A percentile compares a stretch with the other conserved stretches of the same genome.
Evolutionary conservation across 2,888 invertebrate genomes (phyloP).

Genomic region (Clistopyga incitator): DNA sequence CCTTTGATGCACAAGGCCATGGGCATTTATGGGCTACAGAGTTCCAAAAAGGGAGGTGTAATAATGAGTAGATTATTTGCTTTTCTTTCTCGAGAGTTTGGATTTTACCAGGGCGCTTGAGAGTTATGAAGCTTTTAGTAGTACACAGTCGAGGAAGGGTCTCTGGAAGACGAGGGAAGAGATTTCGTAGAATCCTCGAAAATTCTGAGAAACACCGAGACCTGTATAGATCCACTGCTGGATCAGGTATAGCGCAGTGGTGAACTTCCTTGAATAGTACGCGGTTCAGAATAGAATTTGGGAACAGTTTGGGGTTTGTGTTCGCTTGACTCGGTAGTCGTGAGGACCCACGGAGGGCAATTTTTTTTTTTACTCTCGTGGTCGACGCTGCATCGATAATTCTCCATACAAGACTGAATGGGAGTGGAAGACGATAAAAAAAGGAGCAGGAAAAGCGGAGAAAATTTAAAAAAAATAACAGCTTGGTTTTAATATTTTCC

Average conservation of each 20-base stretch:
- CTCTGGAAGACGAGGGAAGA: slow-evolving; percentile 54
- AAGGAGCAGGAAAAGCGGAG: background rate
- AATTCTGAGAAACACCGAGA: slow-evolving; percentile 24
- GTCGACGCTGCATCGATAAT: background rate
- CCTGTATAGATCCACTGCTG: background rate
- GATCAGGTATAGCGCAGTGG: slow-evolving; percentile 28
- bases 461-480: background rate
- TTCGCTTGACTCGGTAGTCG: background rate
- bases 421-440: background rate
- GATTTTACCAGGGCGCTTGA: background rate
- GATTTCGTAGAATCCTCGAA: slow-evolving; percentile 46
- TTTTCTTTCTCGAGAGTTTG: background rate
- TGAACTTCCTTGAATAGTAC: slow-evolving; percentile 4
- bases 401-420: background rate
- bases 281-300: slow-evolving; percentile 8
- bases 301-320: background rate
- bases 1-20: background rate
- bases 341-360: background rate
- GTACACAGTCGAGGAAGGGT: slow-evolving; percentile 24
- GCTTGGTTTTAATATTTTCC: too few species aligned
- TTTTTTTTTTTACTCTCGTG: background rate
- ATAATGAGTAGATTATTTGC: slow-evolving; percentile 17
- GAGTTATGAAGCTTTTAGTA: slow-evolving; percentile 24
- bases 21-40: too few species aligned
- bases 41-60: background rate